Evolutionary conservation across 2,888 invertebrate species (phyloP).

Genomic region (Blomia tropicalis): DNA sequence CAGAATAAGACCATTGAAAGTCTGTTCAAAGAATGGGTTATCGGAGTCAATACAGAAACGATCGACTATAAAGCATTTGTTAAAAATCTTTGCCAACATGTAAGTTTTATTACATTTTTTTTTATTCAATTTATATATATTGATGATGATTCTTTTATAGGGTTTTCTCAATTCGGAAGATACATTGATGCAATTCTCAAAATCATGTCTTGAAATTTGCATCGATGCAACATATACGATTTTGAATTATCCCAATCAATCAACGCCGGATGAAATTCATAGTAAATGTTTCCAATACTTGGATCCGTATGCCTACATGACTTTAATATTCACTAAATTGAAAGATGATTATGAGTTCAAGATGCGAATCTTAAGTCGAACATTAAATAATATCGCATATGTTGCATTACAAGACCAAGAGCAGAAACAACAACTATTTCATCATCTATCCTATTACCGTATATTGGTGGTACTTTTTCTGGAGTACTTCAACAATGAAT

Average conservation of each 20-base stretch:
- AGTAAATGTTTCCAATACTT: constrained; percentile 87
- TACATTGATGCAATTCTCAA: constrained; percentile 86
- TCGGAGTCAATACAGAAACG: constrained; percentile 68
- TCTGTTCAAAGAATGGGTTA: constrained; percentile 82
- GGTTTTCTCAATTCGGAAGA: constrained; percentile 95
- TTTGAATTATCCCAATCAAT: constrained; percentile 37
- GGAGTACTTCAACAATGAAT: constrained; percentile 41
- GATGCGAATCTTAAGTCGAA: constrained; percentile 84
- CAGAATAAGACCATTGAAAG: constrained; percentile 86
- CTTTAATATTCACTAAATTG: constrained; percentile 74
- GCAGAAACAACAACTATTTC: constrained; percentile 69
- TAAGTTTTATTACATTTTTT: constrained; percentile 3
- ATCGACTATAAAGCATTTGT: constrained; percentile 47
- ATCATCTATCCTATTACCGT: constrained; percentile 92
- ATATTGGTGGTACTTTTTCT: constrained; percentile 90
- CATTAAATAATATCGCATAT: constrained; percentile 80
- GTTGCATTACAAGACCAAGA: constrained; percentile 92
- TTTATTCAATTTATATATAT: not conserved
- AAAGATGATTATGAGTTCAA: constrained; percentile 59
- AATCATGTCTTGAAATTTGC: constrained; percentile 88
- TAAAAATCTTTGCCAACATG: constrained; percentile 44
- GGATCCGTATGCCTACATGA: constrained; percentile 83
- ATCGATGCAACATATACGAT: constrained; percentile 77
- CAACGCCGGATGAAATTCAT: constrained; percentile 45
- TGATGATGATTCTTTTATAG: constrained; percentile 24